Percentiles rank a stretch among this genome's conserved stretches.
Evolutionary conservation across 2,113 vertebrate genomes (phyloP).

Genomic region (Ornithorhynchus anatinus): DNA sequence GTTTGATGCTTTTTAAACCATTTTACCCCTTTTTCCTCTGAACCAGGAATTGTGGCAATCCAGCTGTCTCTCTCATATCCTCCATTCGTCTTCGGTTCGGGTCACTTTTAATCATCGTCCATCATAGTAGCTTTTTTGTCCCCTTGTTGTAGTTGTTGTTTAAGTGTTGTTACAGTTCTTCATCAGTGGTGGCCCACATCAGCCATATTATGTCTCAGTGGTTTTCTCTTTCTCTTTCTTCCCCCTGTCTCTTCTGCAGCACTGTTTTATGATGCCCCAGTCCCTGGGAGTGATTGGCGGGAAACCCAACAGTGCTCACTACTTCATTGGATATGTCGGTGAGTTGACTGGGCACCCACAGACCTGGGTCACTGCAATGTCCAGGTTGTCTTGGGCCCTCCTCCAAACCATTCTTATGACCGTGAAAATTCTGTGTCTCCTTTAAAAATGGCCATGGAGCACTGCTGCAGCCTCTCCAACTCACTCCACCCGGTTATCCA

Average conservation of each 20-base stretch:
- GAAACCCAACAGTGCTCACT: constrained; percentile 98
- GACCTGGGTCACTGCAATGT: neutral
- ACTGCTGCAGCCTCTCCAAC: neutral
- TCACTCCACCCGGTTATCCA: neutral
- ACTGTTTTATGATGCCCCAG: constrained; percentile 97
- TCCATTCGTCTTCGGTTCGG: too few species aligned
- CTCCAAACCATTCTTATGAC: neutral
- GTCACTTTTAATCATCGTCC: too few species aligned
- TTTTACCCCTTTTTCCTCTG: too few species aligned
- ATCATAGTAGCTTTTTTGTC: too few species aligned
- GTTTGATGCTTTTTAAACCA: too few species aligned
- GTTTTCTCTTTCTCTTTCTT: neutral
- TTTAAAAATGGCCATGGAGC: neutral
- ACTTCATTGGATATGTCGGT: constrained; percentile 98
- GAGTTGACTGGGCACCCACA: constrained; percentile 51
- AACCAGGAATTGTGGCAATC: too few species aligned
- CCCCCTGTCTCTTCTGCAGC: constrained; percentile 68
- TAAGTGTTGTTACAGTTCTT: neutral
- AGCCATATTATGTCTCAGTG: neutral
- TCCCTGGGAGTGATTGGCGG: constrained; percentile 97
- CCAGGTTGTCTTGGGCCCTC: neutral
- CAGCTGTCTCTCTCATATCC: too few species aligned
- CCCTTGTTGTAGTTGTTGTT: neutral
- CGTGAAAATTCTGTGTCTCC: too few species aligned
- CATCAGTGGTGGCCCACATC: neutral